A percentile compares a stretch with the other conserved stretches of the same genome.
phyloP scores from a whole-genome alignment of 37 sponge, comb jelly and placozoan species.

The Halisarca cf. caerulea region DNA sequence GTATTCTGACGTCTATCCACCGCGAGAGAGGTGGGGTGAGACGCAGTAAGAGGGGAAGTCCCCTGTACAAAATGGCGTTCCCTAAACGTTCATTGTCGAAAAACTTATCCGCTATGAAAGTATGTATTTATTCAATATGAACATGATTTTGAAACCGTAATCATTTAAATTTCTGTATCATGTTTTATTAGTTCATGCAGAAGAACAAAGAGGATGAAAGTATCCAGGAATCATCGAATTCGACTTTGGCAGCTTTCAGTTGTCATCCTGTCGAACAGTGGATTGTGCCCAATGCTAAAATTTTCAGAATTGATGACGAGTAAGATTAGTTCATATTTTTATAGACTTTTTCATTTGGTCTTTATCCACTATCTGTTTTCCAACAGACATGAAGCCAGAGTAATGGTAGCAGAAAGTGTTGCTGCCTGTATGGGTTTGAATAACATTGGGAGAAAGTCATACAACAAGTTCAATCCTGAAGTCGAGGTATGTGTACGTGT shows the following conservation, averaged over 20 bases:
- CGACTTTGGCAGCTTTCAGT: constrained; percentile 24
- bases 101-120: constrained; percentile 78
- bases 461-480: constrained; percentile 73
- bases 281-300: constrained; percentile 48
- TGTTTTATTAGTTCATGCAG: constrained; percentile 79
- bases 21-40: not conserved
- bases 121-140: not conserved
- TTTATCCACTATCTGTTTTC: not conserved
- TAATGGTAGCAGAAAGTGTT: constrained; percentile 41
- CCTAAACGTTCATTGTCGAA: constrained; percentile 64
- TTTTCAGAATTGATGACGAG: not conserved
- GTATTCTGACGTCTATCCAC: constrained; percentile 9
- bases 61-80: constrained; percentile 48
- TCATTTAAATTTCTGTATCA: not conserved
- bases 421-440: constrained; percentile 55
- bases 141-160: not conserved
- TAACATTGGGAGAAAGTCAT: constrained; percentile 71
- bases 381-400: not conserved
- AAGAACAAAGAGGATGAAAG: constrained; percentile 9
- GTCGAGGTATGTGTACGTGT: constrained; percentile 54
- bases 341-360: not conserved
- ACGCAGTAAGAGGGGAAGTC: too few relatives aligned
- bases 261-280: constrained; percentile 61
- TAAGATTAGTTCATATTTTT: too few relatives aligned
- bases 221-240: constrained; percentile 21